These are phyloP conservation scores for Arnoldichthys spilopterus DNA, from an alignment of 2,797 vertebrate genomes.

Conservation along the genomic window DNA sequence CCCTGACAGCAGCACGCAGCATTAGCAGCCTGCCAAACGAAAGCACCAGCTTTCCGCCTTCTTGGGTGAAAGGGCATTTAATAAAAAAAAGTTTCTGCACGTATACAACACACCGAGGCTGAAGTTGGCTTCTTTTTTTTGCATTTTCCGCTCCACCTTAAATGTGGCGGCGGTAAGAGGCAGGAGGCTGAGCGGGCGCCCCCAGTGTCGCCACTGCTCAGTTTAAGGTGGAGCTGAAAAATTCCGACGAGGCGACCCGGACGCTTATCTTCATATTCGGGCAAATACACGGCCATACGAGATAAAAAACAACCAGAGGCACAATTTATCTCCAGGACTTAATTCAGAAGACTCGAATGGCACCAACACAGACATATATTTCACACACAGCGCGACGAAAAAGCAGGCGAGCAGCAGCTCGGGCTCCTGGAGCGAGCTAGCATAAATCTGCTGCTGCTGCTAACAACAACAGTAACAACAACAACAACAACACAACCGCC, in stretches of 20 bases:
- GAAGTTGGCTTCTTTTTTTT: background rate
- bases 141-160: background rate
- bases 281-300: background rate
- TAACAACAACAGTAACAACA: constrained; percentile 16
- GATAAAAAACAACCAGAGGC: background rate
- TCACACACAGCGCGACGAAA: constrained; percentile 3
- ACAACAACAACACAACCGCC: background rate
- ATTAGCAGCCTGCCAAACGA: background rate
- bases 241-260: background rate
- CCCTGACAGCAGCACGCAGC: background rate
- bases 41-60: too few relatives aligned
- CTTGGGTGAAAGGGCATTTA: too few relatives aligned
- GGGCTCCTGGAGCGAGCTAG: constrained; percentile 36
- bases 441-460: too few relatives aligned
- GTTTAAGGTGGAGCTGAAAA: background rate
- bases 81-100: too few relatives aligned
- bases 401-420: background rate
- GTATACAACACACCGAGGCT: too few relatives aligned
- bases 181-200: background rate
- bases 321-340: background rate
- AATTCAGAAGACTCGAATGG: background rate
- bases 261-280: background rate
- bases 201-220: background rate
- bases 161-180: background rate
- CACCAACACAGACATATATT: background rate